Evolutionary conservation across 2,888 invertebrate species (phyloP), one percentile per base, ranked within the genome.

Genomic region (Hyles lineata): DNA sequence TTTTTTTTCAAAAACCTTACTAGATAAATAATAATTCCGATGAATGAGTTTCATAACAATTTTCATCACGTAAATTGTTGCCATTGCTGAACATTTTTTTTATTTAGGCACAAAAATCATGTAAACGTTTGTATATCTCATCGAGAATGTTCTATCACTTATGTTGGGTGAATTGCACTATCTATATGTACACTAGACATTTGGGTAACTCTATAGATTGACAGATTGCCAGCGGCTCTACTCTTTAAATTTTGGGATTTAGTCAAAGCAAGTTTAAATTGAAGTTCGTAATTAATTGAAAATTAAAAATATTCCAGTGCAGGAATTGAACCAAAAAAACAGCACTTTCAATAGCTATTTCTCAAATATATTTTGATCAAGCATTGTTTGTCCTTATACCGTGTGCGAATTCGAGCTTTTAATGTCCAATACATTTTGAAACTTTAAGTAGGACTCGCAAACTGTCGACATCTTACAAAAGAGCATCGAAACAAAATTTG

Each of bases 401-500:
- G 11, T 2, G 2, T 1, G 0, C 43, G 15, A 43, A 43, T 43
- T 15, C 11, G 2, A 43, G 43, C 43, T 43, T 2, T 43, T 11
- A 43, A 11, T 43, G 43, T 15, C 15, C 43, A 43, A 43, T 15
- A 43, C 43, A 43, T 43, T 11, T 43, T 43, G 11, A 9, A 6
- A 23, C 7, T n/a, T 61, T n/a, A 23, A 15, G 11, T 43, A 11
- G 6, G 29, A 55, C 50, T n/a, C 11, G 52, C 29, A 62, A 32
- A 55, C 32, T 52, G 17, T 62, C 21, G 32, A 52, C 29, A 61
- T 29, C 50, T 71, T 7, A 55, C 23, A 52, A 55, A 25, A 50
- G 71, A 11, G 63, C 32, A 72, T 62, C 77, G 75, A 60, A 74
- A 77, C 76, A 85, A 86, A 80, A 83, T 87, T 86, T 87, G 86